A percentile compares a stretch with the other conserved stretches of the same genome.
Conservation (phyloP, 2,113 vertebrate species). For the Ammospiza caudacuta region DNA sequence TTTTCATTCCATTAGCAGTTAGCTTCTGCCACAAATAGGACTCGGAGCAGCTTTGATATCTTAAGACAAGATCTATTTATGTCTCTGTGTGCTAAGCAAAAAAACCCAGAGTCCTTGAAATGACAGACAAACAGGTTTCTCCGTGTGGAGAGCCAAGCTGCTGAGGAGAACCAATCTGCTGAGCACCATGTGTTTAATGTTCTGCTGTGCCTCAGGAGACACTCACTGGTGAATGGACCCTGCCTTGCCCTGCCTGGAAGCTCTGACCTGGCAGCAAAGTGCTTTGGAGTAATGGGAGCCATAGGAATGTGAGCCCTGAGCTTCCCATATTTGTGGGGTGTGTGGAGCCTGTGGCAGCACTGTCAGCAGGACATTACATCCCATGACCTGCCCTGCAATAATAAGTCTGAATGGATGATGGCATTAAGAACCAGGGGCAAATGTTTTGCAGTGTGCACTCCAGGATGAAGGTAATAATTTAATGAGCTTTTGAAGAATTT, state of each 20-base stretch:
- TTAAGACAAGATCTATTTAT: not conserved
- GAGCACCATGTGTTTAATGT: not conserved
- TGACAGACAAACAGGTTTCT: not conserved
- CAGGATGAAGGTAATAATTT: not conserved
- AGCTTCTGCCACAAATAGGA: constrained; percentile 15
- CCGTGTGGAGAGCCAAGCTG: not conserved
- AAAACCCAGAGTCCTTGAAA: not conserved
- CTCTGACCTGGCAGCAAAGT: constrained; percentile 3
- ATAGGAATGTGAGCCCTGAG: not conserved
- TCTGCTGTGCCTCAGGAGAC: not conserved
- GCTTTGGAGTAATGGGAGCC: not conserved
- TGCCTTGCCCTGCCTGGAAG: not conserved
- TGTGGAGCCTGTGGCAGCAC: not conserved
- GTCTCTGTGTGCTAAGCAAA: constrained; percentile 4
- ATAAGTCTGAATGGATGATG: not conserved
- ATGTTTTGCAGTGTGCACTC: not conserved
- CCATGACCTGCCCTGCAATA: not conserved
- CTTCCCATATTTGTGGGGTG: constrained; percentile 21
- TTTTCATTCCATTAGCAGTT: constrained; percentile 29
- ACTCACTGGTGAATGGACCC: not conserved
- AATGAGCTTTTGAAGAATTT: constrained; percentile 41
- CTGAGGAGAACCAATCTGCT: not conserved
- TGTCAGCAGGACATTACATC: not conserved
- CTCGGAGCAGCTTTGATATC: not conserved
- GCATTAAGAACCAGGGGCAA: not conserved